phyloP scores from a whole-genome alignment of 2,797 vertebrate genomes.

The Babyrousa celebensis region DNA sequence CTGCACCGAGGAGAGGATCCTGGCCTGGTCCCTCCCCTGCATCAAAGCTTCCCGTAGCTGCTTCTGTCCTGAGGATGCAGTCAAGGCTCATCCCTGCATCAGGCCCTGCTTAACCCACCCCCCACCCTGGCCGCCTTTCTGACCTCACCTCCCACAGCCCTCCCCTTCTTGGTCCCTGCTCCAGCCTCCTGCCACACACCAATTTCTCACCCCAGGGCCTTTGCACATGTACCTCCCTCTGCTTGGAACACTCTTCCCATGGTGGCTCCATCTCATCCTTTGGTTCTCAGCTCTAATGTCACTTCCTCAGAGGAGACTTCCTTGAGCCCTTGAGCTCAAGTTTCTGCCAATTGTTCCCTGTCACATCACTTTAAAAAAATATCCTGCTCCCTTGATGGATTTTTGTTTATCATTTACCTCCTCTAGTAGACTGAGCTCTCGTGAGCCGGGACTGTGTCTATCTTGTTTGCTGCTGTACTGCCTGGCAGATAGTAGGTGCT shows the following conservation, averaged over 20 bases:
- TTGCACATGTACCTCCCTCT: neutral
- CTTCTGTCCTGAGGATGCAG: neutral
- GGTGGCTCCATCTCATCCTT: neutral
- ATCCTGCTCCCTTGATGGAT: neutral
- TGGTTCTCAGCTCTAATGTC: neutral
- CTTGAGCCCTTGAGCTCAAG: neutral
- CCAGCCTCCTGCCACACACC: neutral
- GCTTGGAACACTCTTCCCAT: neutral
- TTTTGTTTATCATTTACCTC: neutral
- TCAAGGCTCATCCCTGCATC: neutral
- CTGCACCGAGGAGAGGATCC: rapidly evolving
- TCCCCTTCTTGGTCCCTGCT: neutral
- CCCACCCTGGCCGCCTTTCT: rapidly evolving
- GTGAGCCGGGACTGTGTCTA: neutral
- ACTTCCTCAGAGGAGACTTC: neutral
- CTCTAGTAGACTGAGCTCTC: neutral
- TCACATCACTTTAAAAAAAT: neutral
- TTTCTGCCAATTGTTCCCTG: neutral
- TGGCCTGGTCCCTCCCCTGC: neutral
- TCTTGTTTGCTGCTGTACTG: neutral
- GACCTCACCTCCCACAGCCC: neutral
- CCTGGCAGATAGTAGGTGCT: conserved; percentile 22
- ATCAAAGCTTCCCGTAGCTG: neutral
- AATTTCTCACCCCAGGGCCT: neutral
- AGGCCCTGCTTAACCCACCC: neutral